Percentiles rank a stretch among this genome's conserved stretches.
phyloP scores from a whole-genome alignment of 2,797 vertebrate species.

The Hafferia zeledoni region DNA sequence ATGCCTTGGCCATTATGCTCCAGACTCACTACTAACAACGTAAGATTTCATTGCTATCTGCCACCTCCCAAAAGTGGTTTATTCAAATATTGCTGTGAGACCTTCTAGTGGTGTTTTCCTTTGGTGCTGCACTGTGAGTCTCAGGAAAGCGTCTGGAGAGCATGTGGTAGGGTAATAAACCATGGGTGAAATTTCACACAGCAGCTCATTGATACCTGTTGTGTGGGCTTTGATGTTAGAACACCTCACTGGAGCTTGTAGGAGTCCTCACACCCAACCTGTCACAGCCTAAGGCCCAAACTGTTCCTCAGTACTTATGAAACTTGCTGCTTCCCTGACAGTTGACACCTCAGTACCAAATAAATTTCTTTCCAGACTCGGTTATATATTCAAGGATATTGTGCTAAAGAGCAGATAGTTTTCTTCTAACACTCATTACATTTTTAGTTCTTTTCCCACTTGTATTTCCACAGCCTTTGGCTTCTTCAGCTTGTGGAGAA shows the following conservation, averaged over 20 bases:
- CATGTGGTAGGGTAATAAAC: background rate
- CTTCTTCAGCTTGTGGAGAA: background rate
- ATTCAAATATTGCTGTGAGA: background rate
- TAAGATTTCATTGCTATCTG: background rate
- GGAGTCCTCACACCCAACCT: background rate
- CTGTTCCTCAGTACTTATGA: background rate
- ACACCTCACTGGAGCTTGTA: background rate
- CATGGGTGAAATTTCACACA: background rate
- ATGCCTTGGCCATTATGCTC: background rate
- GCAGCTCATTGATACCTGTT: accelerated
- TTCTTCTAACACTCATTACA: background rate
- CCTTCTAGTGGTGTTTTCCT: background rate
- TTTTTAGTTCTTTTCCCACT: background rate
- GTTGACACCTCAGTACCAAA: background rate
- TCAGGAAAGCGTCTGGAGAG: background rate
- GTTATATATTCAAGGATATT: background rate
- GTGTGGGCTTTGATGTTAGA: background rate
- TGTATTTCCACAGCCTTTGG: background rate
- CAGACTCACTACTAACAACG: background rate
- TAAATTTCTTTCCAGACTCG: background rate
- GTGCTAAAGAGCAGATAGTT: background rate
- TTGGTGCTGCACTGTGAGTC: background rate
- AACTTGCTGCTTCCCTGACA: background rate
- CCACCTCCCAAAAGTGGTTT: background rate
- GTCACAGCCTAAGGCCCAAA: background rate